Evolutionary conservation across 2,797 vertebrate species (phyloP).

Genomic region (Huso huso): DNA sequence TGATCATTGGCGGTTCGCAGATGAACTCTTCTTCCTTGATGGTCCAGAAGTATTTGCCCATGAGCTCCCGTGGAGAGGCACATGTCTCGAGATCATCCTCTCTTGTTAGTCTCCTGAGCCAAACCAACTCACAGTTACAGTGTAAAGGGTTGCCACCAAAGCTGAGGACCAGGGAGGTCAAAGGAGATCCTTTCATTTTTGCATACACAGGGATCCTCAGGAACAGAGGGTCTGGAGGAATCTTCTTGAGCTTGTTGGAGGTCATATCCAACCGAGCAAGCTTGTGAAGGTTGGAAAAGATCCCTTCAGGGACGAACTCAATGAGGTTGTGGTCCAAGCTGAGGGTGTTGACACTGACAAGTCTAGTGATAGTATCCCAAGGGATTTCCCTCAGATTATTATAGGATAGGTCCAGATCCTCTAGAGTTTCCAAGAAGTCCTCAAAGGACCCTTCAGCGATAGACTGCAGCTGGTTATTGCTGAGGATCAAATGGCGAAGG

Average conservation of each 20-base stretch:
- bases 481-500: slow-evolving; percentile 56
- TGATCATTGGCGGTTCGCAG: slow-evolving; percentile 83
- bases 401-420: slow-evolving; percentile 82
- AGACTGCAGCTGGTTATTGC: slow-evolving; percentile 49
- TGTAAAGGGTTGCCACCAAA: slow-evolving; percentile 84
- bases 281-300: slow-evolving; percentile 83
- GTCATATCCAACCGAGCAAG: slow-evolving; percentile 86
- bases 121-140: slow-evolving; percentile 85
- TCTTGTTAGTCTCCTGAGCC: slow-evolving; percentile 73
- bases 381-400: slow-evolving; percentile 81
- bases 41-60: slow-evolving; percentile 86
- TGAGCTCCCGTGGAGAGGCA: slow-evolving; percentile 71
- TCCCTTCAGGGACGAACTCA: slow-evolving; percentile 75
- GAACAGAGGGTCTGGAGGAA: slow-evolving; percentile 80
- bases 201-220: slow-evolving; percentile 78
- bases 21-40: slow-evolving; percentile 85
- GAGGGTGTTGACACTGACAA: slow-evolving; percentile 78
- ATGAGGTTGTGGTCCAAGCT: slow-evolving; percentile 85
- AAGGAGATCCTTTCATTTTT: slow-evolving; percentile 71
- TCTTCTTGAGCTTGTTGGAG: slow-evolving; percentile 86
- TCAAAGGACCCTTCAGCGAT: slow-evolving; percentile 56
- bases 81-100: slow-evolving; percentile 86
- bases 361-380: slow-evolving; percentile 74
- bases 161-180: slow-evolving; percentile 71
- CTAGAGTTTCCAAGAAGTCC: slow-evolving; percentile 77